Base-by-base conservation (phyloP, 2,888 invertebrate genomes). In the Caenorhabditis imperialis region DNA sequence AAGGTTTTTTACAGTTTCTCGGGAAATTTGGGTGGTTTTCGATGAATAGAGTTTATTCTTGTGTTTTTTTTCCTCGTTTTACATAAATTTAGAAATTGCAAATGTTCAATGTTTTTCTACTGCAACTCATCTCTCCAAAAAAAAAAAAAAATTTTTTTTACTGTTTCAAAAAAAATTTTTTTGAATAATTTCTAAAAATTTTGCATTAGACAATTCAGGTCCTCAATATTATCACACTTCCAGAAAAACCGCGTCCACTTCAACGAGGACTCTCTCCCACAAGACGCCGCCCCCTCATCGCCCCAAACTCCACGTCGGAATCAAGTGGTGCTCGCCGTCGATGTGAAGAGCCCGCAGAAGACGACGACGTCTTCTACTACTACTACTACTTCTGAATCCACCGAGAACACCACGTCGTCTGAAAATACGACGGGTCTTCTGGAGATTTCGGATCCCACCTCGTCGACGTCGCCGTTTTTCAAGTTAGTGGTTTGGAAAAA, bases 191-290 rank as follows among this genome's bases (percentile, higher is more conserved):
- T n/a, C n/a, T n/a, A n/a, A n/a, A n/a, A n/a, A n/a, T n/a, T n/a
- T n/a, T n/a, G n/a, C n/a, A n/a, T n/a, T n/a, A n/a, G n/a, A n/a
- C n/a, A n/a, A n/a, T n/a, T n/a, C n/a, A n/a, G n/a, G n/a, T n/a
- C n/a, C n/a, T n/a, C n/a, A n/a, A n/a, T n/a, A n/a, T 14, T 14
- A n/a, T 33, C 25, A 12, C 25, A 16, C 22, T 50, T 55, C 12
- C 40, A 70, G 61, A 72, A 30, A 42, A 72, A 72, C 42, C 72
- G 72, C 10, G 72, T 72, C 6, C 72, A 72, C 18, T 72, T 72
- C 16, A 48, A 23, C 12, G 72, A 47, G 7, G 72, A 72, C 3
- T 58, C 58, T 18, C 35, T 58, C 6, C 67, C 67, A 12, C 7
- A 44, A 16, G 50, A 58, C 6, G 6, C 3, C 4, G 8, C 18